A percentile compares a stretch with the other conserved stretches of the same genome.
Evolutionary conservation across 2,888 invertebrate species (phyloP).

Genomic region (Argyra leucocephala): DNA sequence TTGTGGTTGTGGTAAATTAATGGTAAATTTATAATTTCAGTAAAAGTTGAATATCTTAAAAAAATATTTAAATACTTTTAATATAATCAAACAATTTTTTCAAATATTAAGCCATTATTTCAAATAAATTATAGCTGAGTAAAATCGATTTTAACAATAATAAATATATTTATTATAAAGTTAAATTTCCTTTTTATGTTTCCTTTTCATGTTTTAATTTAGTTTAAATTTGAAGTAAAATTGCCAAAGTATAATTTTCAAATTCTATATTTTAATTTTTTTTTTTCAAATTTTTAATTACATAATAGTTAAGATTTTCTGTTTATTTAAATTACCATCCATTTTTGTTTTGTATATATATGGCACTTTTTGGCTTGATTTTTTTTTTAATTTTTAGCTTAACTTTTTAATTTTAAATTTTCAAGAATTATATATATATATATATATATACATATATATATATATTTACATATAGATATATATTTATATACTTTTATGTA

Average conservation of each 20-base stretch:
- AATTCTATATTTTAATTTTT: neutral
- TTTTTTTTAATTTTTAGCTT: constrained; percentile 26
- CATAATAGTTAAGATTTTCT: neutral
- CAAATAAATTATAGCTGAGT: no score
- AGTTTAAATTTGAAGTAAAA: neutral
- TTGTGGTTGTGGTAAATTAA: no score
- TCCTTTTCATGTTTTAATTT: no score
- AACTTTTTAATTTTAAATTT: constrained; percentile 18
- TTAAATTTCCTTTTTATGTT: no score
- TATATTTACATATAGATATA: neutral
- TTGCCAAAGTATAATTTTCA: neutral
- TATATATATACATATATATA: neutral
- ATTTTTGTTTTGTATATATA: constrained; percentile 18
- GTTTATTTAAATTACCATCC: neutral
- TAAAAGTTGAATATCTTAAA: no score
- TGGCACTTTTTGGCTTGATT: constrained; percentile 26
- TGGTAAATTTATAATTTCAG: no score
- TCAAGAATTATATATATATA: neutral
- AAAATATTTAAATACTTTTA: no score
- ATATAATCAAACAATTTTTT: no score
- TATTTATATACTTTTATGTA: neutral
- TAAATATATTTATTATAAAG: no score
- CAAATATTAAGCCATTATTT: no score
- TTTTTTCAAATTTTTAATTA: neutral
- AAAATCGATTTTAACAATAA: no score